Percentiles rank a stretch among this genome's conserved stretches.
Evolutionary conservation across 2,888 invertebrate species (phyloP).

Genomic region (Ceraclea dissimilis): DNA sequence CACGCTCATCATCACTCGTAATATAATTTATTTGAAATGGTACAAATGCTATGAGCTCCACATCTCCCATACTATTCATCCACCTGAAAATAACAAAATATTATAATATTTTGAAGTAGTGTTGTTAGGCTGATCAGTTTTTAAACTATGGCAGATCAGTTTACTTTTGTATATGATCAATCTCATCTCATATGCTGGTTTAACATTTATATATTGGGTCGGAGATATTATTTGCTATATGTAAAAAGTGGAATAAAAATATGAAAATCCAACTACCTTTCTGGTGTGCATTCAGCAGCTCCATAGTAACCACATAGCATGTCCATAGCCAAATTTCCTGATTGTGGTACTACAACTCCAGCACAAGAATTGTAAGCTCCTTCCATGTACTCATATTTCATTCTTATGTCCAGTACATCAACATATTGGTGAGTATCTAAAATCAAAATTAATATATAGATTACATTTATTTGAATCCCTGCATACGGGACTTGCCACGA

Average conservation of each 20-base stretch:
- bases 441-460: neutral
- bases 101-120: no score
- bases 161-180: no score
- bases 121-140: no score
- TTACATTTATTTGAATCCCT: neutral
- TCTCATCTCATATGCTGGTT: no score
- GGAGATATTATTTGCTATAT: no score
- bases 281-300: constrained; percentile 57
- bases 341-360: constrained; percentile 66
- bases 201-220: no score
- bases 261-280: constrained; percentile 33
- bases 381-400: constrained; percentile 55
- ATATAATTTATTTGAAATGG: constrained; percentile 59
- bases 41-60: constrained; percentile 42
- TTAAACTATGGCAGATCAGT: no score
- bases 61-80: constrained; percentile 58
- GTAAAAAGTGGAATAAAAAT: no score
- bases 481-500: no score
- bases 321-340: constrained; percentile 66
- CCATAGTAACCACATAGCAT: constrained; percentile 66
- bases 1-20: constrained; percentile 35
- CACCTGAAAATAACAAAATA: constrained; percentile 40
- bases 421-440: constrained; percentile 29
- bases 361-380: constrained; percentile 71
- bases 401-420: constrained; percentile 40